A percentile compares a stretch with the other conserved stretches of the same genome.
phyloP scores from a whole-genome alignment of 1,140 invertebrate species.

The Drosophila aff. region DNA sequence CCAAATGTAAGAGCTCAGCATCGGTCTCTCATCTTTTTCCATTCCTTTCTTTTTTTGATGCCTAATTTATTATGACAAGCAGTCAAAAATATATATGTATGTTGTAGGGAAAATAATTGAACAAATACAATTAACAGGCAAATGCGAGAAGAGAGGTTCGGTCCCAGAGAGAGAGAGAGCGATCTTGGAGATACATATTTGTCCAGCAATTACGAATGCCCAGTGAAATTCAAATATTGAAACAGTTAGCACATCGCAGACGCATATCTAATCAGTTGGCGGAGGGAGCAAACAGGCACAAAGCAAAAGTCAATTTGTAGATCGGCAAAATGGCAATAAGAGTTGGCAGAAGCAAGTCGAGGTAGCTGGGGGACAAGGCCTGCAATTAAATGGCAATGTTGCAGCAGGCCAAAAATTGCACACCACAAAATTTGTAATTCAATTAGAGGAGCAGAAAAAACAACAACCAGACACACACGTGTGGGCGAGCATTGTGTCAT shows the following conservation, averaged over 20 bases:
- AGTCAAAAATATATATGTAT: not conserved
- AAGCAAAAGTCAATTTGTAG: constrained; percentile 52
- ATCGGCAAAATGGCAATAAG: constrained; percentile 17
- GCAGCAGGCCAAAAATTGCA: constrained; percentile 11
- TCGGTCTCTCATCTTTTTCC: not conserved
- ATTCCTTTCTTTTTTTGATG: constrained; percentile 20
- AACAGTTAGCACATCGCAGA: constrained; percentile 49
- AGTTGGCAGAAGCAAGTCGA: not conserved
- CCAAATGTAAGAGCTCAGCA: constrained; percentile 38
- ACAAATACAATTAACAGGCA: constrained; percentile 51
- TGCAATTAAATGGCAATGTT: constrained; percentile 16
- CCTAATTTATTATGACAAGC: constrained; percentile 54
- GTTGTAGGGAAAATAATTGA: constrained; percentile 15
- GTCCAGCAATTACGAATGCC: constrained; percentile 56
- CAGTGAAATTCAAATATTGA: constrained; percentile 60
- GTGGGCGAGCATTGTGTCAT: constrained; percentile 35
- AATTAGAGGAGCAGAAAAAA: constrained; percentile 25
- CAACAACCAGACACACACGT: not conserved
- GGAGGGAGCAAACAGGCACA: constrained; percentile 35
- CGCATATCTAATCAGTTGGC: constrained; percentile 44
- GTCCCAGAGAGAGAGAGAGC: not conserved
- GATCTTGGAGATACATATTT: constrained; percentile 40
- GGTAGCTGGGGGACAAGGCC: not conserved
- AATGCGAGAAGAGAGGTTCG: constrained; percentile 20
- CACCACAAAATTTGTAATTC: constrained; percentile 30